Conservation (phyloP, 2,888 invertebrate species). For the Theodoxus fluviatilis region DNA sequence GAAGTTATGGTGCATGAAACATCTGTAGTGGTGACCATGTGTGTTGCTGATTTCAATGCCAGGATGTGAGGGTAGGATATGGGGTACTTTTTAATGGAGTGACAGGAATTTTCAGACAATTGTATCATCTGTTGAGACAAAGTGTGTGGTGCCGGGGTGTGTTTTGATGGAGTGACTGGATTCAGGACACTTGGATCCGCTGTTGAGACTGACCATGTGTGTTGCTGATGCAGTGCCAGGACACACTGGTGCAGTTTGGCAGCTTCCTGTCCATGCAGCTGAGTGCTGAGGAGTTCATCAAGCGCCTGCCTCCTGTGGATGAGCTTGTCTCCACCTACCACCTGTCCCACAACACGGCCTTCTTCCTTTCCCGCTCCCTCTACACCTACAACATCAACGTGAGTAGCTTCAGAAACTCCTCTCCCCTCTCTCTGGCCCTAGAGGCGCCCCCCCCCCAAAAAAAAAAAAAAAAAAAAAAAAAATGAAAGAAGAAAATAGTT, state of each 20-base stretch:
- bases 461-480: not conserved
- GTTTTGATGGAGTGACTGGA: no score
- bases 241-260: slow-evolving; percentile 96
- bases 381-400: slow-evolving; percentile 84
- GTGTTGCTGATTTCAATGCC: no score
- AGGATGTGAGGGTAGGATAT: no score
- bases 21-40: no score
- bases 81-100: no score
- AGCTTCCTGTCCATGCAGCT: slow-evolving; percentile 93
- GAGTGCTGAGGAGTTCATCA: slow-evolving; percentile 90
- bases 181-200: no score
- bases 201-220: not conserved
- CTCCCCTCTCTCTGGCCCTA: not conserved
- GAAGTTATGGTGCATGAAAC: no score
- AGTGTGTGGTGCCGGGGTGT: no score
- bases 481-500: not conserved
- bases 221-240: slow-evolving; percentile 82
- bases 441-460: not conserved
- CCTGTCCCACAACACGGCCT: slow-evolving; percentile 95
- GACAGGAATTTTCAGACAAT: no score
- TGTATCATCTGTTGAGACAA: no score
- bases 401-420: slow-evolving; percentile 63
- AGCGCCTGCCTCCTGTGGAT: slow-evolving; percentile 85
- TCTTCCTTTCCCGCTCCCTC: slow-evolving; percentile 92
- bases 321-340: slow-evolving; percentile 89